Evolutionary conservation across 30 jellyfish, hydroid and myxozoan species (phyloP), one percentile per base, ranked within the genome.

Genomic region (Cassiopea andromeda): DNA sequence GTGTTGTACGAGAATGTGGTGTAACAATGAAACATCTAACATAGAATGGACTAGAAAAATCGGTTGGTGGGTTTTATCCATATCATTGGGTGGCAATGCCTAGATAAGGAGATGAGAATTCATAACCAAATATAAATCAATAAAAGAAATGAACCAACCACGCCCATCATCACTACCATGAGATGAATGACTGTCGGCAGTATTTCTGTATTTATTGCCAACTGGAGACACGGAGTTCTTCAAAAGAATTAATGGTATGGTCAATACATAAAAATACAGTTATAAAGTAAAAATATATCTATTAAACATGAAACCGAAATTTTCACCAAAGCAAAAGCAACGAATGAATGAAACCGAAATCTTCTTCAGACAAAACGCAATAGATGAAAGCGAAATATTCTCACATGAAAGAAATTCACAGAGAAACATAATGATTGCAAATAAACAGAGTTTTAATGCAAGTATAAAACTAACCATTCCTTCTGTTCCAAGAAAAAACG

Each of bases 141-240:
- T 50, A 50, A 3, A 3, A 61, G 73, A 61, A 61, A 61, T 8
- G 19, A 61, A 80, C 97, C 45, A 64, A 95, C 95, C 93, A 50
- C 98, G 75, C 58, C 98, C 99, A 58, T 96, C 99, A 60, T 92
- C 99, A 87, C 99, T 96, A 12, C 98, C 99, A 54, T 96, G 99
- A 12, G 99, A 96, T 1, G 99, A 96, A 80, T 96, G 99, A 76
- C 98, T 92, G 91, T 96, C 99, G 15, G 98, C 92, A 1, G 99
- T 90, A 69, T 74, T 84, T 54, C 99, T 75, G 81, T 92, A 92
- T 69, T 92, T 92, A 59, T 92, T 75, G 69, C 97, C 97, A 85
- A 92, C 93, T 1, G 97, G 97, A 59, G 97, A 92, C 1, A 92
- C 83, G 5, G 97, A 92, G 67, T 92, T 92, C 97, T 92, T 47